phyloP scores from a whole-genome alignment of 2,888 invertebrate genomes.

The Eilema depressum region DNA sequence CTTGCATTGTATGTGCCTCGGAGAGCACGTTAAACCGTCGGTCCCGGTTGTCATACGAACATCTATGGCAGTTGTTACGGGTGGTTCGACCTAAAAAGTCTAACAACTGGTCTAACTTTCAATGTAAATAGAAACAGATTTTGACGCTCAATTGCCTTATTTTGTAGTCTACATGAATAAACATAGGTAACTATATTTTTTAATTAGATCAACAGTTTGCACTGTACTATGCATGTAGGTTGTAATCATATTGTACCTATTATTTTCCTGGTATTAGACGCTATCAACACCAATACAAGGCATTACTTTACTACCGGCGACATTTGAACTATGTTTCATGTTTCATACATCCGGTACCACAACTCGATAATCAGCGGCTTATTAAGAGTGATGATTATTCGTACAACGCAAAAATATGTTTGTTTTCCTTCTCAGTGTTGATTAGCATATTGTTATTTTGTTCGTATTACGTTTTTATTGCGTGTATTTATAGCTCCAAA shows the following conservation, averaged over 20 bases:
- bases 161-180: not conserved
- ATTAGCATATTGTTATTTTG: conserved; percentile 14
- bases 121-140: too few species aligned
- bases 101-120: too few species aligned
- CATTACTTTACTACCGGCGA: conserved; percentile 9
- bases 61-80: too few species aligned
- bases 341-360: conserved; percentile 16
- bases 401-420: conserved; percentile 10
- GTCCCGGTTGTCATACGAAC: too few species aligned
- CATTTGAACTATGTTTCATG: conserved; percentile 14
- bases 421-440: conserved; percentile 6
- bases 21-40: too few species aligned
- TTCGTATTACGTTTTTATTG: not conserved
- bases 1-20: too few species aligned
- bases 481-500: not conserved
- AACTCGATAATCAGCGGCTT: conserved; percentile 7
- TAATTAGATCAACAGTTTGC: not conserved
- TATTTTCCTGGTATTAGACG: conserved; percentile 13
- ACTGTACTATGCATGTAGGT: not conserved
- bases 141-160: too few species aligned
- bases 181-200: not conserved
- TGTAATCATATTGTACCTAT: not conserved
- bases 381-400: conserved; percentile 11
- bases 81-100: too few species aligned
- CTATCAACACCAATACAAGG: conserved; percentile 4